A percentile compares a stretch with the other conserved stretches of the same genome.
Conservation (phyloP, 1,140 invertebrate species). For the Drosophila tsacasi region DNA sequence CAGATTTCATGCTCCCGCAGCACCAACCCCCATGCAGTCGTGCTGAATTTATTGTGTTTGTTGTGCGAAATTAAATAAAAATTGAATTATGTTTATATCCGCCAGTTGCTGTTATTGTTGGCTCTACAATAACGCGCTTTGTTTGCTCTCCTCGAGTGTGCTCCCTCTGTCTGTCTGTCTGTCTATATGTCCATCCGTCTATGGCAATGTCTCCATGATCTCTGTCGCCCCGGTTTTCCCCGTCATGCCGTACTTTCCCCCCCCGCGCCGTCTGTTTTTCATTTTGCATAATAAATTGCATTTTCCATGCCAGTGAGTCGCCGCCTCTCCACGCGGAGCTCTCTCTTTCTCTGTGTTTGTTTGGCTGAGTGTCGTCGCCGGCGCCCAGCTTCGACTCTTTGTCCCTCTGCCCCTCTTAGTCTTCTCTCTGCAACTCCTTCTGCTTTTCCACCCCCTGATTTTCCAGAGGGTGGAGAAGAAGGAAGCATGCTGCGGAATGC, state of each 20-base stretch:
- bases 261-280: slow-evolving; percentile 63
- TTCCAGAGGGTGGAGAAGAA: not conserved
- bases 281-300: slow-evolving; percentile 84
- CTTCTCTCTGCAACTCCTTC: not conserved
- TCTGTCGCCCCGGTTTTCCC: slow-evolving; percentile 27
- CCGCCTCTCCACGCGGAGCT: slow-evolving; percentile 21
- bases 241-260: not conserved
- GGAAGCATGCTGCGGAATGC: slow-evolving; percentile 45
- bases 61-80: slow-evolving; percentile 82
- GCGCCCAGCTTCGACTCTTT: slow-evolving; percentile 25
- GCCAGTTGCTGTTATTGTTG: slow-evolving; percentile 77
- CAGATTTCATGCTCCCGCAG: slow-evolving; percentile 1
- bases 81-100: slow-evolving; percentile 83
- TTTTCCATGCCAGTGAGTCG: slow-evolving; percentile 80
- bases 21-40: slow-evolving; percentile 47
- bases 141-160: slow-evolving; percentile 44
- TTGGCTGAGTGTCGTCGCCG: slow-evolving; percentile 48
- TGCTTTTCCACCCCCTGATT: not conserved
- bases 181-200: slow-evolving; percentile 21
- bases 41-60: slow-evolving; percentile 80
- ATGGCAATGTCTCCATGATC: slow-evolving; percentile 63
- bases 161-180: slow-evolving; percentile 14
- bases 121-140: slow-evolving; percentile 75
- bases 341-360: slow-evolving; percentile 42
- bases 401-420: not conserved